Percentiles rank a stretch among this genome's conserved stretches.
These are phyloP conservation scores for Periophthalmodon schlosseri DNA, from an alignment of 2,113 vertebrate species.

Conservation along the genomic window DNA sequence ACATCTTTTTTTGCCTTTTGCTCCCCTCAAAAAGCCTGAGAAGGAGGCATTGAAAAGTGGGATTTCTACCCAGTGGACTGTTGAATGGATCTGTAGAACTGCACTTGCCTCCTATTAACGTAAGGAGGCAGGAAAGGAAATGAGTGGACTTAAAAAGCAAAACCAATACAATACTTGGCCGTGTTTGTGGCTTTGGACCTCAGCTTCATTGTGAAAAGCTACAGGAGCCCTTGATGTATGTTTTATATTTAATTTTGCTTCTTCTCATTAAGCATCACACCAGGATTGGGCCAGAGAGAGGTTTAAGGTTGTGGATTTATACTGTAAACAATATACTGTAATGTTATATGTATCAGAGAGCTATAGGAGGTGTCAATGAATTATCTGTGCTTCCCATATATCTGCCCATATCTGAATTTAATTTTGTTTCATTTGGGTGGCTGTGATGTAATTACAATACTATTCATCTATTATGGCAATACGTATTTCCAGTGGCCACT, in stretches of 20 bases:
- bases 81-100: background rate
- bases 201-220: conserved; percentile 30
- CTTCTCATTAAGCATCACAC: conserved; percentile 14
- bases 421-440: background rate
- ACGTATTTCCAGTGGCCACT: background rate
- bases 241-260: conserved; percentile 28
- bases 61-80: background rate
- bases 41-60: background rate
- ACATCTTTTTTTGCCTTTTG: background rate
- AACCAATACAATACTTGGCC: background rate
- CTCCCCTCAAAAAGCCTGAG: background rate
- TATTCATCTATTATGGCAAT: background rate
- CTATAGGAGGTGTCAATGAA: conserved; percentile 26
- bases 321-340: conserved; percentile 29
- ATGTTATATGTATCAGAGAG: conserved; percentile 26
- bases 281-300: conserved; percentile 28
- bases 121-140: background rate
- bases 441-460: background rate
- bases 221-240: background rate
- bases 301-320: conserved; percentile 37
- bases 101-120: background rate
- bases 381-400: conserved; percentile 47
- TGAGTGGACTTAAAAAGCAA: background rate
- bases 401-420: conserved; percentile 31
- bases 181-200: conserved; percentile 34